These are phyloP conservation scores for Diachasmimorpha longicaudata DNA, from an alignment of 1,140 invertebrate genomes.

Conservation along the genomic window DNA sequence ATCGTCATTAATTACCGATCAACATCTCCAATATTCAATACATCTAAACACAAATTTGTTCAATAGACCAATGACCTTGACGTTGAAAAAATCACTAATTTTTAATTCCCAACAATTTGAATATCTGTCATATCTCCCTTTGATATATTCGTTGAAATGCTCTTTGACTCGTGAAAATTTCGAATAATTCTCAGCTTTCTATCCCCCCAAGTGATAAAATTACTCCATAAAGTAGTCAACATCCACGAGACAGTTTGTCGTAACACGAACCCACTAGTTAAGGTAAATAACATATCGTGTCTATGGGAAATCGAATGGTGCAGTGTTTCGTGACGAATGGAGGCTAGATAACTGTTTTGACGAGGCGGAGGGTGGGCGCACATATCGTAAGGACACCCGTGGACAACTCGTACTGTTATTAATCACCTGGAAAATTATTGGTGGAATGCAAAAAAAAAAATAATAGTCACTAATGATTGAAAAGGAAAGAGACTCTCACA, in stretches of 20 bases:
- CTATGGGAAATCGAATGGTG: constrained; percentile 13
- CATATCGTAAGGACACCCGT: background rate
- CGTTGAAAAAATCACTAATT: too few relatives aligned
- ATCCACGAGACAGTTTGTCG: constrained; percentile 11
- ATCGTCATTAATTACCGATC: too few relatives aligned
- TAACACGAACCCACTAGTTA: constrained; percentile 12
- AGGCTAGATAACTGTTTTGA: constrained; percentile 4
- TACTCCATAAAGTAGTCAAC: background rate
- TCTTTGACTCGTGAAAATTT: background rate
- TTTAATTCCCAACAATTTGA: too few relatives aligned
- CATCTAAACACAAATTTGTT: too few relatives aligned
- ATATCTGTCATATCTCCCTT: too few relatives aligned
- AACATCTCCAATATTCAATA: too few relatives aligned
- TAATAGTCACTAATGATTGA: background rate
- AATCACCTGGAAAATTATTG: background rate
- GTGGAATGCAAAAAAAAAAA: background rate
- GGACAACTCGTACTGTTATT: background rate
- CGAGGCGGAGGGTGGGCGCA: background rate
- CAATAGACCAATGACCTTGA: too few relatives aligned
- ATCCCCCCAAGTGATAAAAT: background rate
- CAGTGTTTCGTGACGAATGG: constrained; percentile 8
- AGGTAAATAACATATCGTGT: constrained; percentile 9
- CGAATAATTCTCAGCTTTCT: background rate
- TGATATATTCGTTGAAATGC: background rate
- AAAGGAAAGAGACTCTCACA: background rate